phyloP scores from a whole-genome alignment of 2,113 vertebrate genomes.

The Hippocampus comes region DNA sequence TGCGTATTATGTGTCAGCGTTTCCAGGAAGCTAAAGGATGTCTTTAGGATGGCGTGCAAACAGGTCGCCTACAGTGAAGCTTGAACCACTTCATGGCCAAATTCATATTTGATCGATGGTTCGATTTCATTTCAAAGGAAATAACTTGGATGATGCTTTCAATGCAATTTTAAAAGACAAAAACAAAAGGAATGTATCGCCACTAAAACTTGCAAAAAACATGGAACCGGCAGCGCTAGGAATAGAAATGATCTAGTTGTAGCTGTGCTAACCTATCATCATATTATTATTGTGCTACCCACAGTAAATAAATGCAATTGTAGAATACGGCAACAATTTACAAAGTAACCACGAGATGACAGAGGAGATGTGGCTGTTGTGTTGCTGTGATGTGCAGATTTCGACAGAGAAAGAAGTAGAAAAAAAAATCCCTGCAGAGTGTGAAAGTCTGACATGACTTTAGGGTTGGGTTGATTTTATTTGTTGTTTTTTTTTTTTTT shows the following conservation, averaged over 20 bases:
- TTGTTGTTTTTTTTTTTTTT: too few species aligned
- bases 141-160: constrained; percentile 22
- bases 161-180: constrained; percentile 17
- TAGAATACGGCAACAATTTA: constrained; percentile 33
- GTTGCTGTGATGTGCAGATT: constrained; percentile 24
- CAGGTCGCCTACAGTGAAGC: constrained; percentile 47
- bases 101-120: constrained; percentile 37
- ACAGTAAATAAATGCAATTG: constrained; percentile 34
- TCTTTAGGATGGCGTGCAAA: constrained; percentile 46
- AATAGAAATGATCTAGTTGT: constrained; percentile 41
- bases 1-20: constrained; percentile 56
- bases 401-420: constrained; percentile 26
- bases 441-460: constrained; percentile 29
- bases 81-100: constrained; percentile 40
- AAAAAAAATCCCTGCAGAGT: constrained; percentile 61
- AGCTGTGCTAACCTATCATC: constrained; percentile 47
- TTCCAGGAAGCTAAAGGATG: constrained; percentile 39
- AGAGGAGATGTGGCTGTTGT: constrained; percentile 47
- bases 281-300: constrained; percentile 46
- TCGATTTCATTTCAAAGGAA: constrained; percentile 33
- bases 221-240: constrained; percentile 45
- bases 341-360: constrained; percentile 46
- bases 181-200: constrained; percentile 56
- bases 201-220: constrained; percentile 46
- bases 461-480: constrained; percentile 31